Base-by-base conservation (phyloP, 1,140 invertebrate species). In the Temnothorax curvispinosus region DNA sequence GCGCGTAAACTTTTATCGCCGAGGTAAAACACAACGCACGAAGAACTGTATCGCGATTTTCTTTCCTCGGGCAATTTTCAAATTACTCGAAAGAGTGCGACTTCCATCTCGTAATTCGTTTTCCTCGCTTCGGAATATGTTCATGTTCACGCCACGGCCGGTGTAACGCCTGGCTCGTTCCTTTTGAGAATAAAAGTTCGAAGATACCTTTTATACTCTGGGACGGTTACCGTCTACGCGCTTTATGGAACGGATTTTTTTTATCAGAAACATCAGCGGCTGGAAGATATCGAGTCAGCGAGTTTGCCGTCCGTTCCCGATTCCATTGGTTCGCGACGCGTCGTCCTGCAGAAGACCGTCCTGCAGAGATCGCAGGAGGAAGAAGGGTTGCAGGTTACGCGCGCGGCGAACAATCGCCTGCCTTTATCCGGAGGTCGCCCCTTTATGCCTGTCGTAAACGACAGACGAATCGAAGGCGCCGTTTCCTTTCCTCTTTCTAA, bases 391-490 rank as follows among this genome's bases (percentile, higher is more conserved):
- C 62, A 71, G 84, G 72, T 62, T 82, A 56, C 27, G 18, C 62
- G 13, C 62, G 62, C 50, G 54, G 74, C 44, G 52, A 62, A 65
- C 75, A 67, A 74, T 85, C 41, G 65, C n/a, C 35, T 72, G 47
- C 54, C 88, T 88, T 82, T 87, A 87, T 74, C 82, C 77, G 81
- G 86, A 77, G 86, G 88, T 92, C 72, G 62, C 38, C 76, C 90
- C 88, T 92, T 93, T 92, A 91, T 86, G 86, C 89, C 77, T 60
- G 87, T 87, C 91, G 88, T 92, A 92, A 93, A 92, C 75, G 88
- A 87, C 89, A 78, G 77, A 82, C 86, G 89, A 84, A 85, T 89
- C 80, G 54, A 74, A 58, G n/a, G 62, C 62, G 64, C 47, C 35
- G 32, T 54, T 82, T 82, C 80, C 54, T 82, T 62, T 21, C 80